Base-by-base conservation (phyloP, 1,140 invertebrate species). In the Nixonia krombeini region DNA sequence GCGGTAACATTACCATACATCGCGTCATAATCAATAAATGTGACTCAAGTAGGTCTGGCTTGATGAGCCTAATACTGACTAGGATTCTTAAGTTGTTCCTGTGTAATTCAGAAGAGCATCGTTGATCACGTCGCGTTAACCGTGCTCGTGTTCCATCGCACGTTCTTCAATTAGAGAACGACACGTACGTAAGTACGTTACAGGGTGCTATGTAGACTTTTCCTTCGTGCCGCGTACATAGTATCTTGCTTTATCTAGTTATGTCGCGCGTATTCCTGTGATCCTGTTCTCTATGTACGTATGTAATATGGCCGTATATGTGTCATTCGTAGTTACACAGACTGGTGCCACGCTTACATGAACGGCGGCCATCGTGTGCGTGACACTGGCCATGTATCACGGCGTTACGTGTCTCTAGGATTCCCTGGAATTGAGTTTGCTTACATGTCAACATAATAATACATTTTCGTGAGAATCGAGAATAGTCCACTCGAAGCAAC, bases 361-460 rank as follows among this genome's bases (percentile, higher is more conserved):
- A 9, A 25, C 2, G 25, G 40, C 17, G 18, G 10, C 28, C 38
- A 40, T 44, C 47, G 55, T 25, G 18, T 25, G 25, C 38, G 45
- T 26, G 47, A 45, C 40, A 23, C 21, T 45, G 15, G 41, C 59
- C 42, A 71, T 76, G 56, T 69, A 75, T 75, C 67, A 73, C 67
- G 41, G 63, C 55, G 63, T 75, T 73, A 72, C 71, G 61, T 70
- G 74, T 74, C 65, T 74, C 65, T 72, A 59, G 64, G 76, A 70
- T 76, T 70, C 58, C 67, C 42, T 67, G 72, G 42, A 75, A 72
- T 75, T 56, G 73, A 75, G 71, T 76, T 74, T 75, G 74, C 65
- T 65, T 73, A 74, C 71, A 68, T 73, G 71, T 72, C 76, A 76
- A 76, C 70, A 66, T 71, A 76, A 77, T 77, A 77, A 79, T 73